Base-by-base conservation (phyloP, 1,140 invertebrate species). In the Charaxes varanes region DNA sequence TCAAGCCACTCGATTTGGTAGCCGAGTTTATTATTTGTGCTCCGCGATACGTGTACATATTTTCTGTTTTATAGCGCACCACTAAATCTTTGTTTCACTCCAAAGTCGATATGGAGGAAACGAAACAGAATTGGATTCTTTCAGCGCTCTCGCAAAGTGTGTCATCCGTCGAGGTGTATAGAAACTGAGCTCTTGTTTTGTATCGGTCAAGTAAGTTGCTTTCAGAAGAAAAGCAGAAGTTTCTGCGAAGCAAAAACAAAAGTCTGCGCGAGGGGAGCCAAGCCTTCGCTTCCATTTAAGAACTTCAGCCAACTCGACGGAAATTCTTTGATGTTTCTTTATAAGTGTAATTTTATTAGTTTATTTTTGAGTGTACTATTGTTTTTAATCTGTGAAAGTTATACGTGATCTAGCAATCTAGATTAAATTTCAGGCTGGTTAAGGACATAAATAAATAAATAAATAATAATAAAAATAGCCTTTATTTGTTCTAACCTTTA, bases 1-100 rank as follows among this genome's bases (percentile, higher is more conserved):
- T 80, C 70, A 80, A 54, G 52, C 62, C 68, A 77, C 68, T 77
- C 76, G 76, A 80, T 80, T 76, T 71, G 68, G 55, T 68, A 63
- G 48, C 47, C 23, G 49, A 67, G 61, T 77, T 69, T 77, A 77
- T 77, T 77, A 77, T 77, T 76, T 71, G 68, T 61, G 56, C 54
- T 52, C 41, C 36, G 48, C 45, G 53, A 67, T 66, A 70, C 60
- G 53, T 57, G 41, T 71, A 62, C 61, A 62, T 71, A 63, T 66
- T 58, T 60, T 35, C 52, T 62, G 27, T 64, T 76, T 70, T 73
- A 72, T 72, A 62, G 43, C 53, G 38, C 44, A 40, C 36, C 50
- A 53, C 49, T 56, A 57, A 44, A 57, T 69, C 64, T 66, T 68
- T 68, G 62, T 68, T 68, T 54, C 45, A 53, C 28, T 56, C 43